Evolutionary conservation across 1,140 invertebrate species (phyloP).

Genomic region (Trichonephila inaurata): DNA sequence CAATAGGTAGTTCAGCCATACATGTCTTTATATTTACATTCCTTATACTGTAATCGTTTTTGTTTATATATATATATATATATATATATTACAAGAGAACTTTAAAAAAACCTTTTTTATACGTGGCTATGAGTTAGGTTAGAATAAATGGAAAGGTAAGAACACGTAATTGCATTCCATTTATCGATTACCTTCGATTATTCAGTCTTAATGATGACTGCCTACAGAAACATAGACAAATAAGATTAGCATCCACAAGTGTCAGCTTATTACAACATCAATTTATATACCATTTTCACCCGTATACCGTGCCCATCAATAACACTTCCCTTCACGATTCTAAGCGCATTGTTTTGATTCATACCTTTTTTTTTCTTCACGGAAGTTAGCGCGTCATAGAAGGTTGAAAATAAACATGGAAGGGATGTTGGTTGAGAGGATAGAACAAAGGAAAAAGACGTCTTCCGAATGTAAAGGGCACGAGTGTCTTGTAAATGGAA

Average conservation of each 20-base stretch:
- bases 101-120: too few relatives aligned
- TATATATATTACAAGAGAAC: too few relatives aligned
- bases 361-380: neutral
- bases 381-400: neutral
- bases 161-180: neutral
- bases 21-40: too few relatives aligned
- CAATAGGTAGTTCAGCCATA: too few relatives aligned
- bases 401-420: constrained; percentile 28
- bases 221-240: constrained; percentile 5
- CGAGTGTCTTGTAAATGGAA: constrained; percentile 29
- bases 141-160: neutral
- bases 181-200: neutral
- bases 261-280: constrained; percentile 20
- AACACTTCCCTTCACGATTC: neutral
- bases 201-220: neutral
- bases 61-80: too few relatives aligned
- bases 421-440: neutral
- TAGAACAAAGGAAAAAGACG: neutral
- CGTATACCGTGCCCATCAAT: constrained; percentile 5
- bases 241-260: constrained; percentile 8
- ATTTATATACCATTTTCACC: constrained; percentile 10
- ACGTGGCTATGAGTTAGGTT: neutral
- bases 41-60: too few relatives aligned
- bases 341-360: neutral
- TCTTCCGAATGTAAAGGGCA: constrained; percentile 44